Evolutionary conservation across 2,888 invertebrate species (phyloP), one percentile per base, ranked within the genome.

Genomic region (Phalera bucephala): DNA sequence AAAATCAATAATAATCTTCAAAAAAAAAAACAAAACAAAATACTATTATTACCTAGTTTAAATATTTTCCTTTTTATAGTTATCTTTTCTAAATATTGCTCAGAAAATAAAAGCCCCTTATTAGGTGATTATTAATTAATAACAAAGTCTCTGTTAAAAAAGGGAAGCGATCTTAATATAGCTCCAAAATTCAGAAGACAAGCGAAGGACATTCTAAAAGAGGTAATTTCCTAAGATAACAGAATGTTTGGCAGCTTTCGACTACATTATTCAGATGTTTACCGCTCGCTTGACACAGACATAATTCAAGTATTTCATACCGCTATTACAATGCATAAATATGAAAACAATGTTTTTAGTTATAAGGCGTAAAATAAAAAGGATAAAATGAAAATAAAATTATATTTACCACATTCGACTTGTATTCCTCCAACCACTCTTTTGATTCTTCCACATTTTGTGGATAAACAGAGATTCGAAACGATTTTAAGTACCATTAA

Each of bases 361-460:
- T n/a, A n/a, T n/a, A n/a, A n/a, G n/a, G n/a, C n/a, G n/a, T n/a
- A n/a, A n/a, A n/a, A n/a, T n/a, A n/a, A n/a, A n/a, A n/a, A n/a
- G n/a, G n/a, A 27, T 12, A 9, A 14, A 2, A 33, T 20, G 32
- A 32, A 36, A 33, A 38, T 15, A 30, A 42, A 52, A 34, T 38
- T 23, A 27, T 25, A 42, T 52, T 43, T 85, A 88, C 88, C 88
- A 56, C 83, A 86, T 34, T 62, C 41, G 4, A 86, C 74, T 45
- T 72, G 70, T 19, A 39, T 37, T 19, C 80, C 88, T 20, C 74
- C 77, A 34, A 87, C 59, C 26, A 88, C 76, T 62, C 88, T 67
- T 56, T 80, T 87, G 14, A 84, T 64, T 65, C 88, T 77, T 23
- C 69, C 54, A 49, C 48, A 53, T 17, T 33, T 31, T 33, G 42